Base-by-base conservation (phyloP, 2,113 vertebrate species). In the Alosa alosa region DNA sequence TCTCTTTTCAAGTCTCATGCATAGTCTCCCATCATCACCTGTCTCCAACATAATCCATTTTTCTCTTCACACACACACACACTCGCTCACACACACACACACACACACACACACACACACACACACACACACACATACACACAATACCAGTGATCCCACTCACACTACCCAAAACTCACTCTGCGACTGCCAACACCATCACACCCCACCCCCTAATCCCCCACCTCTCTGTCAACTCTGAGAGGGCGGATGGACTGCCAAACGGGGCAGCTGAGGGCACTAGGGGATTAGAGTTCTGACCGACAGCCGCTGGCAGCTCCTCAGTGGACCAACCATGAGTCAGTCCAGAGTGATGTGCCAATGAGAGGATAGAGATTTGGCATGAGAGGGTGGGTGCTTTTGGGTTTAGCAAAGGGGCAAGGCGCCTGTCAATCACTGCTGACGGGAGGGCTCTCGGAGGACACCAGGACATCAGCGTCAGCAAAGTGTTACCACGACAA, bases 351-450 rank as follows among this genome's bases (percentile, higher is more conserved):
- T 46, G 72, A 82, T 57, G 57, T 84, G 82, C 5, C 10, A 85
- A 60, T 84, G 82, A 64, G 31, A n/a, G 31, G 81, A 41, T 78
- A 45, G 25, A 39, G 85, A 57, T 68, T 82, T 82, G 45, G 25
- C 68, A 3, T 13, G 41, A n/a, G 82, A 84, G 36, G 45, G 44
- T 22, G 20, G 83, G 49, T 83, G 50, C 83, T 25, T 68, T 68
- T 11, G 64, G n/a, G 64, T 68, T 68, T 68, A 68, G 9, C 64
- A 81, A 64, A 82, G 20, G 68, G 83, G 55, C 83, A 88, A 36
- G 57, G 50, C 81, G 83, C 83, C 84, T 68, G 83, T 89, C 88
- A 88, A 68, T 87, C 89, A 86, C 52, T 60, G 57, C 72, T 85
- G 44, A 57, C 31, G 6, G 60, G 64, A 13, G 68, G 88, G 87